Base-by-base conservation (phyloP, 1,140 invertebrate species). In the Epicauta chinensis region DNA sequence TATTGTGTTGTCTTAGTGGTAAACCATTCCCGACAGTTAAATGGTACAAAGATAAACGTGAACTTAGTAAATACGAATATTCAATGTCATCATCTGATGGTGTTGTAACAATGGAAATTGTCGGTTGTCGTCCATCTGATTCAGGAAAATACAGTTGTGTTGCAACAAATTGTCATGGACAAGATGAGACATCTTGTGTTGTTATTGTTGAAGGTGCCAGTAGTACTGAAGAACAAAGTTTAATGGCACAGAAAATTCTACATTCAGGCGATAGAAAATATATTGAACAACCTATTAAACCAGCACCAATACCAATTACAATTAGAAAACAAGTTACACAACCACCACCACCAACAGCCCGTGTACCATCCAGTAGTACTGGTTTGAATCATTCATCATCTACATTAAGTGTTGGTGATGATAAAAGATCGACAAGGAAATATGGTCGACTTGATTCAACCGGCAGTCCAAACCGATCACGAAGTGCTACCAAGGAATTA, bases 191-290 rank as follows among this genome's bases (percentile, higher is more conserved):
- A 1, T 86, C 81, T 37, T 97, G 93, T 72, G 88, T 94, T 52
- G 89, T 99, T 17, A 94, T 95, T 64, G 94, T 99, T 64, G 95
- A 99, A 87, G 93, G 93, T 89, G 77, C 69, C 66, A 81, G 82
- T 57, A 79, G 84, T 67, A 86, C 84, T 56, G 80, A 81, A 56
- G 88, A 91, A 69, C 87, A 91, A 73, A 79, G 81, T 32, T 79
- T 83, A 73, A 75, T 91, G 66, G 88, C 86, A 53, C 83, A 91
- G 75, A 88, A 89, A 73, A 82, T 91, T 70, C 78, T 92, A 65
- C 82, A 91, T 76, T 91, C 89, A 66, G 87, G 87, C 11, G 88
- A 91, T 73, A 81, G 88, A 17, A 82, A 82, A 61, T 91, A 87
- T 62, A 89, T 90, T 59, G 87, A 91, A 72, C 81, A 87, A 50